Conservation (phyloP, 1,140 invertebrate species). For the Trachelipus rathkii region DNA sequence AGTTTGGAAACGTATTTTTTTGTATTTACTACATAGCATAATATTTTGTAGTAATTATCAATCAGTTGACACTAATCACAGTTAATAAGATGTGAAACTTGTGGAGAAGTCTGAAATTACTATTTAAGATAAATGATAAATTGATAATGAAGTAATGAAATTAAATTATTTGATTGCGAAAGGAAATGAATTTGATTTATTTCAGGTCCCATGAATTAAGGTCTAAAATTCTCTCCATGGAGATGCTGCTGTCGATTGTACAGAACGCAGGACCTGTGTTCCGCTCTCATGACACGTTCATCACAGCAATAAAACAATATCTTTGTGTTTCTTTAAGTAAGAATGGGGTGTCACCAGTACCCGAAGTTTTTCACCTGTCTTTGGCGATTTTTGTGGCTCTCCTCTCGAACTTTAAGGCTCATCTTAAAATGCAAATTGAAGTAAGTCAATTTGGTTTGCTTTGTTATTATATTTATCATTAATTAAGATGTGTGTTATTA, state of each 20-base stretch:
- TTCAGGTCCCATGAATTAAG: slow-evolving; percentile 78
- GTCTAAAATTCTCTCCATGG: slow-evolving; percentile 93
- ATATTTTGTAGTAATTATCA: too few species aligned
- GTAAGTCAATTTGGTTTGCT: slow-evolving; percentile 54
- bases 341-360: slow-evolving; percentile 94
- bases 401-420: slow-evolving; percentile 92
- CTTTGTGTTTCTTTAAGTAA: slow-evolving; percentile 96
- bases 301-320: slow-evolving; percentile 97
- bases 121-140: too few species aligned
- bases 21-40: too few species aligned
- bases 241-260: slow-evolving; percentile 89
- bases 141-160: background rate
- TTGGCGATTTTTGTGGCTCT: slow-evolving; percentile 93
- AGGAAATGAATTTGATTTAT: background rate
- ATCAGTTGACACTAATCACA: too few species aligned
- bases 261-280: slow-evolving; percentile 96
- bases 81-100: too few species aligned
- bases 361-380: slow-evolving; percentile 96
- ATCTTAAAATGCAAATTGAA: slow-evolving; percentile 98
- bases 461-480: too few species aligned
- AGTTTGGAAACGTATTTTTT: too few species aligned
- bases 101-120: too few species aligned
- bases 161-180: background rate
- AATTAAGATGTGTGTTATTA: too few species aligned
- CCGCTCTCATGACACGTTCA: slow-evolving; percentile 94